A percentile compares a stretch with the other conserved stretches of the same genome.
Conservation (phyloP, 2,888 invertebrate species). For the Sesia bembeciformis region DNA sequence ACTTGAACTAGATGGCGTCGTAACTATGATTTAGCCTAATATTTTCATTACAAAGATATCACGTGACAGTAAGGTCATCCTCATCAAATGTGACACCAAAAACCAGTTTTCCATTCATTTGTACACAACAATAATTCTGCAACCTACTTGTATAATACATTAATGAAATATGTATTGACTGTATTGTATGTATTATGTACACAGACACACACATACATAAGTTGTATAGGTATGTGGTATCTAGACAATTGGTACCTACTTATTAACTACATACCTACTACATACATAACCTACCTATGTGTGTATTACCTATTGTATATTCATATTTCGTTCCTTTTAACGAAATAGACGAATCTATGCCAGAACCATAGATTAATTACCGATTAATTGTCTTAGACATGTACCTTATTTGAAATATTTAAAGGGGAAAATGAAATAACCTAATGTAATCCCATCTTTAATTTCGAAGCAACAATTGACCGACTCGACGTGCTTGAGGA, state of each 20-base stretch:
- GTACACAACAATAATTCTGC: background rate
- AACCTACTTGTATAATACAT: background rate
- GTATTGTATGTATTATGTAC: background rate
- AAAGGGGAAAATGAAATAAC: background rate
- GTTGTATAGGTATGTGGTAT: too few relatives aligned
- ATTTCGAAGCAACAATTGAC: conserved; percentile 31
- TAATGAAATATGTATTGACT: background rate
- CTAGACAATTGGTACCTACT: too few relatives aligned
- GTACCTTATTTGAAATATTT: background rate
- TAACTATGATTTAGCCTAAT: background rate
- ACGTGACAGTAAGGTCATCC: background rate
- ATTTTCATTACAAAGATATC: background rate
- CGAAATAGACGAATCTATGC: too few relatives aligned
- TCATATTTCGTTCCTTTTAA: too few relatives aligned
- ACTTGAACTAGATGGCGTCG: background rate
- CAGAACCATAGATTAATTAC: too few relatives aligned
- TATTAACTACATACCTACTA: too few relatives aligned
- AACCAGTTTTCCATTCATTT: background rate
- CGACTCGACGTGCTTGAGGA: conserved; percentile 14
- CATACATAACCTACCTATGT: too few relatives aligned
- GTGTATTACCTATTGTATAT: too few relatives aligned
- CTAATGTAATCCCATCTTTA: background rate
- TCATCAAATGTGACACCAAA: background rate
- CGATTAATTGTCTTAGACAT: background rate
- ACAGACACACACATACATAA: too few relatives aligned